phyloP scores from a whole-genome alignment of 2,797 vertebrate species.

The Myotis planiceps region DNA sequence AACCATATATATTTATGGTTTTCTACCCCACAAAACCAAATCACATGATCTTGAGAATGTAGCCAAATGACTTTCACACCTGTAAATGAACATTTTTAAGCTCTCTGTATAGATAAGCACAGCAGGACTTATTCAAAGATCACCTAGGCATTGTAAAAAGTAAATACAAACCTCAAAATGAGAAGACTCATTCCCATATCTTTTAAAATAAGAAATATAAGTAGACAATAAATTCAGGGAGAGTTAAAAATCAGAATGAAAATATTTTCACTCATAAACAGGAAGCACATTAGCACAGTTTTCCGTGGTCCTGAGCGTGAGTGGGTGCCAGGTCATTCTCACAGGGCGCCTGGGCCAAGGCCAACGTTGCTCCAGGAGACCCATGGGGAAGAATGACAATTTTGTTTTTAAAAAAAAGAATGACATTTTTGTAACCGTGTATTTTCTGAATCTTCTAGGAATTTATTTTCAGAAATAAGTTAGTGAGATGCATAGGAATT shows the following conservation, averaged over 20 bases:
- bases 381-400: too few species aligned
- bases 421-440: not conserved
- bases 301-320: not conserved
- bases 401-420: not conserved
- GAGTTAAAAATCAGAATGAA: not conserved
- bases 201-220: not conserved
- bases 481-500: not conserved
- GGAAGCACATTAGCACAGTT: not conserved
- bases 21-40: not conserved
- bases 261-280: not conserved
- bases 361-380: not conserved
- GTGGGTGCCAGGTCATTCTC: not conserved
- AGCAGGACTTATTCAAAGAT: not conserved
- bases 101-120: not conserved
- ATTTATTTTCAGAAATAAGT: not conserved
- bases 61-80: not conserved
- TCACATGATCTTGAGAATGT: not conserved
- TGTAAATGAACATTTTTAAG: constrained; percentile 14
- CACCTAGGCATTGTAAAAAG: not conserved
- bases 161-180: not conserved
- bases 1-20: not conserved
- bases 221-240: not conserved
- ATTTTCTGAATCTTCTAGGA: not conserved
- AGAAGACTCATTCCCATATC: not conserved
- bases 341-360: not conserved